Conservation (phyloP, 2,113 vertebrate genomes). For the Plestiodon gilberti region DNA sequence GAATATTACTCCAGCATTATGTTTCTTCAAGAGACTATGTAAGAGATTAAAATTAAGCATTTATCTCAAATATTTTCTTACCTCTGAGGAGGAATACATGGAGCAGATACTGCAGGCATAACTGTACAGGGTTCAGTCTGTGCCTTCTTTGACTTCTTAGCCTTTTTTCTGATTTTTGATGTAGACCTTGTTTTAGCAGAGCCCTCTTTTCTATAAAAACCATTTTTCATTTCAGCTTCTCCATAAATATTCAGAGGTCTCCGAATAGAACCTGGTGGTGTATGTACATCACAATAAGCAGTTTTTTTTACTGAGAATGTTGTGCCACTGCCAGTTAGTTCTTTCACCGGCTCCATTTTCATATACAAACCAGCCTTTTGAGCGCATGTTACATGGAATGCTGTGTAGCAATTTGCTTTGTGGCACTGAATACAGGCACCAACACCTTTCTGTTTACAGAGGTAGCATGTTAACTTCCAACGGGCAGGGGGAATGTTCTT, state of each 20-base stretch:
- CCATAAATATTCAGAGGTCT: conserved; percentile 92
- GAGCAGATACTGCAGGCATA: conserved; percentile 81
- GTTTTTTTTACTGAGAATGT: conserved; percentile 95
- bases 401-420: conserved; percentile 97
- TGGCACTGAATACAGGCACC: conserved; percentile 99
- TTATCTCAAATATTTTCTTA: conserved; percentile 67
- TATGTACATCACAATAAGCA: conserved; percentile 94
- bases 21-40: background rate
- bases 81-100: conserved; percentile 92
- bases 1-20: background rate
- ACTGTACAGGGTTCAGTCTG: conserved; percentile 81
- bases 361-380: conserved; percentile 94
- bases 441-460: conserved; percentile 96
- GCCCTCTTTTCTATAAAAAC: conserved; percentile 83
- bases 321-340: conserved; percentile 77
- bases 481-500: conserved; percentile 93
- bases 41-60: conserved; percentile 8
- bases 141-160: conserved; percentile 86
- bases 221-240: conserved; percentile 86
- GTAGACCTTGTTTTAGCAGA: conserved; percentile 78
- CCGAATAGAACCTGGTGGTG: conserved; percentile 86
- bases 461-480: conserved; percentile 98
- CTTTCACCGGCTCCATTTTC: conserved; percentile 96
- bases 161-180: conserved; percentile 88
- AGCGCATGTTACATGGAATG: conserved; percentile 97